Evolutionary conservation across 2,888 invertebrate species (phyloP), one percentile per base, ranked within the genome.

Genomic region (Macaria liturata): DNA sequence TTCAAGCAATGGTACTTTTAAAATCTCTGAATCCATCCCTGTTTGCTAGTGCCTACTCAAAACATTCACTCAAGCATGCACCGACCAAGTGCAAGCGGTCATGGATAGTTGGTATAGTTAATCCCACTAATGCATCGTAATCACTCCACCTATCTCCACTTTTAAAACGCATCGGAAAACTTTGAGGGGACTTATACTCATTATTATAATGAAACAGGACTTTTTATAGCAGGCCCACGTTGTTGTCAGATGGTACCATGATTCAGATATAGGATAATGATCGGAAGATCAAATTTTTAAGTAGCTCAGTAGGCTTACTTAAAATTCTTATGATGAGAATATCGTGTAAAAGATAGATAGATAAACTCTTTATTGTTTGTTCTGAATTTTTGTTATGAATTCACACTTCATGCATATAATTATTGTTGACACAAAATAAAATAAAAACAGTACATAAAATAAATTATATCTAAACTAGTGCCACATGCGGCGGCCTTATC

Each of bases 111-210:
- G 57, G 57, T 50, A 54, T 39, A 49, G 51, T 64, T 65, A 67
- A 66, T 63, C 46, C 57, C 59, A 61, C 63, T 61, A 63, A 68
- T 66, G 63, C 63, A 61, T 55, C 59, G 50, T 65, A 62, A 65
- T 62, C 61, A 59, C 49, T 57, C 58, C 55, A 46, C 51, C 51
- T 61, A 68, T 66, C 61, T 64, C 46, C 34, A 37, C 51, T 61
- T 59, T 61, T 57, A 61, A 65, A 58, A 3, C 58, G 61, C 61
- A 61, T 51, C 46, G 57, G 52, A 60, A 63, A 62, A 49, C 60
- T 59, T 60, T 54, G 59, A 52, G 42, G 48, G 54, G 59, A 62
- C 59, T 59, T 59, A 59, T 52, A 64, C 50, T 57, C 56, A 55
- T 59, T 59, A 64, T 64, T 64, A 61, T 44, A 37, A 60, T 62